Evolutionary conservation across 2,797 vertebrate genomes (phyloP).

Genomic region (Cephalopachus bancanus): DNA sequence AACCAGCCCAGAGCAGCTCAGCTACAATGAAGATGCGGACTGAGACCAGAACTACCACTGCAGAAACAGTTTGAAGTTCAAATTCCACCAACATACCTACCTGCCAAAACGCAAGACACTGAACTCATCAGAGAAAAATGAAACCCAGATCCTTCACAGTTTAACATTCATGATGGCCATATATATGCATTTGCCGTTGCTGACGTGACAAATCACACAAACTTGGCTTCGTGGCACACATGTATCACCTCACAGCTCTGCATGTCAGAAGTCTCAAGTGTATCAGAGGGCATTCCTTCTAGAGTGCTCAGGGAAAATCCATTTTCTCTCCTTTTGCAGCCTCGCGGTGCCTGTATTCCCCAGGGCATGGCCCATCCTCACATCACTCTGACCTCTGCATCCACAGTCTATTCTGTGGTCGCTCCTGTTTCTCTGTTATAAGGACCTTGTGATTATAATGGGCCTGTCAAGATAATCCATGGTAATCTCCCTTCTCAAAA

Average conservation of each 20-base stretch:
- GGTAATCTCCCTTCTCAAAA: not conserved
- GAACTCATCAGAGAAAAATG: not conserved
- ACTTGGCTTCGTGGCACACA: too few species aligned
- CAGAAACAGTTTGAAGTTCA: not conserved
- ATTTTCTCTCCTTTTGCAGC: not conserved
- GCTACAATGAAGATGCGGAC: not conserved
- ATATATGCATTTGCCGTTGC: too few species aligned
- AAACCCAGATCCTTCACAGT: not conserved
- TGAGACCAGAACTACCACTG: rapidly evolving
- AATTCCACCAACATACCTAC: not conserved
- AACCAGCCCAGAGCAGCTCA: not conserved
- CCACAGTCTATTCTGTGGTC: too few species aligned
- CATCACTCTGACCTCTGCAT: not conserved
- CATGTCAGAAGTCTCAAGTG: not conserved
- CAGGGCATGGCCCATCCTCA: not conserved
- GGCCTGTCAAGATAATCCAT: not conserved
- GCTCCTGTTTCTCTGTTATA: not conserved
- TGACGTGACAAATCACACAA: not conserved
- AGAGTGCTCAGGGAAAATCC: too few species aligned
- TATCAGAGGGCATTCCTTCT: not conserved
- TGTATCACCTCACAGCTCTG: too few species aligned
- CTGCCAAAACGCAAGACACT: not conserved
- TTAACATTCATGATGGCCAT: not conserved
- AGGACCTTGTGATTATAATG: not conserved
- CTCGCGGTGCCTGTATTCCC: not conserved